Conservation (phyloP, 2,113 vertebrate species). For the Neolamprologus cancellatus region DNA sequence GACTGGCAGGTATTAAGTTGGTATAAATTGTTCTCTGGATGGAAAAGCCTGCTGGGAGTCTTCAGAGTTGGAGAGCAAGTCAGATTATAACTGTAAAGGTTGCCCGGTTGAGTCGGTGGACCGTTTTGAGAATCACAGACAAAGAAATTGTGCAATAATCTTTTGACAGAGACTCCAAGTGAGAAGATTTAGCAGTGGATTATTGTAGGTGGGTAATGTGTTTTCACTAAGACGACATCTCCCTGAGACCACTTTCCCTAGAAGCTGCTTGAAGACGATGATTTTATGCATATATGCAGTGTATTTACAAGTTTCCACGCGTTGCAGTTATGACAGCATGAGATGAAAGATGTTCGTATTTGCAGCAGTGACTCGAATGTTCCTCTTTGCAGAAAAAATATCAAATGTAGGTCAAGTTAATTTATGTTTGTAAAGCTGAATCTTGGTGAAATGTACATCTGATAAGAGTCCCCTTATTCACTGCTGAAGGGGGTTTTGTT, state of each 20-base stretch:
- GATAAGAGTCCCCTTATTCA: neutral
- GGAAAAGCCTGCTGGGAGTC: neutral
- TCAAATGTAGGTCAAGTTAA: slow-evolving; percentile 27
- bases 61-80: neutral
- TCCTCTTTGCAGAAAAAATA: neutral
- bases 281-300: slow-evolving; percentile 12
- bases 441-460: neutral
- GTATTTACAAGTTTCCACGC: neutral
- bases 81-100: neutral
- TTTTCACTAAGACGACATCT: neutral
- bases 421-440: neutral
- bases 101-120: neutral
- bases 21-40: slow-evolving; percentile 9
- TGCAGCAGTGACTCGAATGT: slow-evolving; percentile 6
- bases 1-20: slow-evolving; percentile 11
- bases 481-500: neutral
- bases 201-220: neutral
- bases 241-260: neutral
- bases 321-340: slow-evolving; percentile 1
- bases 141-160: neutral
- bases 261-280: neutral
- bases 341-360: slow-evolving; percentile 21
- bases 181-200: neutral
- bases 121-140: neutral
- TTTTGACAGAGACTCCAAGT: neutral